phyloP scores from a whole-genome alignment of 1,140 invertebrate genomes.

The Drosophila repletoides region DNA sequence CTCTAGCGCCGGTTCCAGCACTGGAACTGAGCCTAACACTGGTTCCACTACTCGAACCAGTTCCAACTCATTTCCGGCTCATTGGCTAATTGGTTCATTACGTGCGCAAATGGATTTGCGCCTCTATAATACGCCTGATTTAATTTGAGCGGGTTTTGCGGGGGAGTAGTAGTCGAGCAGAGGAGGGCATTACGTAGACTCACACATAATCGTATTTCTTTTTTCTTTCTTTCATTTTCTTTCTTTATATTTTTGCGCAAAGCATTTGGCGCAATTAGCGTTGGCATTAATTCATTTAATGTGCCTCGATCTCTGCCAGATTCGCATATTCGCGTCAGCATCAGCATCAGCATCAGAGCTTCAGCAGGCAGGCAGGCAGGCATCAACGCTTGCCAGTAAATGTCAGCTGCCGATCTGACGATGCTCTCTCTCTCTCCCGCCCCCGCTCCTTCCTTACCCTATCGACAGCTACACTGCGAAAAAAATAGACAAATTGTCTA shows the following conservation, averaged over 20 bases:
- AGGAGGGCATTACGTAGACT: background rate
- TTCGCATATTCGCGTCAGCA: conserved; percentile 13
- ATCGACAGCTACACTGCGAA: too few relatives aligned
- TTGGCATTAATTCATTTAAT: conserved; percentile 68
- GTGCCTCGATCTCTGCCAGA: conserved; percentile 26
- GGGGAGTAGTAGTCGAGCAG: background rate
- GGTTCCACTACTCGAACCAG: background rate
- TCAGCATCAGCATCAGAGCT: conserved; percentile 2
- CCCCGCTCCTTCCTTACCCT: background rate
- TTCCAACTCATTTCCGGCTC: conserved; percentile 24
- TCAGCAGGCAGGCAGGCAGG: too few relatives aligned
- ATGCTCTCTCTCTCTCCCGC: background rate
- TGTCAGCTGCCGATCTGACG: conserved; percentile 69
- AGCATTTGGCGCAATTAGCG: conserved; percentile 63
- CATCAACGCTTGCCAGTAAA: conserved; percentile 77
- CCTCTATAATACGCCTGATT: conserved; percentile 70
- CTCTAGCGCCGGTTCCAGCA: background rate
- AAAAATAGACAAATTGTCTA: too few relatives aligned
- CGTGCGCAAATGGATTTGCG: conserved; percentile 77
- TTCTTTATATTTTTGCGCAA: too few relatives aligned
- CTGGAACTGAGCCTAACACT: background rate
- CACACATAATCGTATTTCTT: conserved; percentile 35
- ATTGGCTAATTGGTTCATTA: conserved; percentile 78
- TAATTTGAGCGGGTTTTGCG: conserved; percentile 9
- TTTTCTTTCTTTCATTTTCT: too few relatives aligned